phyloP scores from a whole-genome alignment of 2,888 invertebrate genomes.

The Athalia rosae region DNA sequence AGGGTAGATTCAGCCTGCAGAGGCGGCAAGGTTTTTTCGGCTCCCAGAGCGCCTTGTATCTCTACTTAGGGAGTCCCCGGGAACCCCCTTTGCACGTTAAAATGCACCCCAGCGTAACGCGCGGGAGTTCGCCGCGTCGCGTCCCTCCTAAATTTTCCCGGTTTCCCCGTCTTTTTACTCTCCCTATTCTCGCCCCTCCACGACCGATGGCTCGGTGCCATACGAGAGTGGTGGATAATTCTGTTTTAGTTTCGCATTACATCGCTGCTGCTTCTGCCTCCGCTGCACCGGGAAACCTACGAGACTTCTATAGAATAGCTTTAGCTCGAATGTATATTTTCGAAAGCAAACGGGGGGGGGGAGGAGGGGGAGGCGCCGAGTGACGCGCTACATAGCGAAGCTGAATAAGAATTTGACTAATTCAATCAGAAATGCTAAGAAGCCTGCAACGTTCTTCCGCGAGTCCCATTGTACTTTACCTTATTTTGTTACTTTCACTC shows the following conservation, averaged over 20 bases:
- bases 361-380: background rate
- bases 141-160: constrained; percentile 11
- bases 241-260: constrained; percentile 72
- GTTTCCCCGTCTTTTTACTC: constrained; percentile 21
- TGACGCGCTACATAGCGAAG: constrained; percentile 47
- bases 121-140: constrained; percentile 4
- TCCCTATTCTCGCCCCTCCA: constrained; percentile 23
- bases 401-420: constrained; percentile 68
- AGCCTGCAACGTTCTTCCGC: constrained; percentile 59
- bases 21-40: constrained; percentile 6
- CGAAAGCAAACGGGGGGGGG: constrained; percentile 40
- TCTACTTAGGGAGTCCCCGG: constrained; percentile 11
- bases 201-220: constrained; percentile 44
- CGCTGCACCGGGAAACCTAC: constrained; percentile 53
- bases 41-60: constrained; percentile 32
- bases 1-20: background rate
- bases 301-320: constrained; percentile 36
- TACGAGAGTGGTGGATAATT: constrained; percentile 65
- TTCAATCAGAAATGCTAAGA: constrained; percentile 69
- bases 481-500: constrained; percentile 57
- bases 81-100: constrained; percentile 54
- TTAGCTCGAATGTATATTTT: constrained; percentile 41
- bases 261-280: constrained; percentile 51
- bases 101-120: constrained; percentile 57
- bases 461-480: constrained; percentile 58